Percentiles rank a stretch among this genome's conserved stretches.
These are phyloP conservation scores for Iguana delicatissima DNA, from an alignment of 2,797 vertebrate genomes.

Conservation along the genomic window DNA sequence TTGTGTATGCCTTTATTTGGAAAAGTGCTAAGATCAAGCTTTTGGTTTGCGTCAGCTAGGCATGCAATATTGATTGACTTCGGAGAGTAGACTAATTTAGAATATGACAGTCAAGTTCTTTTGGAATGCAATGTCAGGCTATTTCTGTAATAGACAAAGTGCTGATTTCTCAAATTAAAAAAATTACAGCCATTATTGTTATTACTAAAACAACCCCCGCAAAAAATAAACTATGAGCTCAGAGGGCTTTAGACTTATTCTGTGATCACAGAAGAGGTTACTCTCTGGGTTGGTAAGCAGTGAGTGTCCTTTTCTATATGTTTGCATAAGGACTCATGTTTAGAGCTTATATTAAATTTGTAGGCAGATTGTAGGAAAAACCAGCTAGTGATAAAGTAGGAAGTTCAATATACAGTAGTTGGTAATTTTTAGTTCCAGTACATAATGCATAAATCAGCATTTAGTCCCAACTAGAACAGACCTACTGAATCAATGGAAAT, in stretches of 20 bases:
- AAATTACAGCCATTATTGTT: background rate
- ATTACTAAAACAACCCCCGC: background rate
- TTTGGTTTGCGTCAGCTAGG: conserved; percentile 7
- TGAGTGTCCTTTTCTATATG: background rate
- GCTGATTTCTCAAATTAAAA: background rate
- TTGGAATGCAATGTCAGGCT: background rate
- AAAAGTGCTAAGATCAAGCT: conserved; percentile 24
- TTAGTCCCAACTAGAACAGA: too few species aligned
- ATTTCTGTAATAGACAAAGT: background rate
- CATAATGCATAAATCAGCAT: too few species aligned
- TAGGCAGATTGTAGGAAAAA: background rate
- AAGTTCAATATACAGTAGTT: background rate
- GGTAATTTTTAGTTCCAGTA: too few species aligned
- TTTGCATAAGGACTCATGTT: background rate
- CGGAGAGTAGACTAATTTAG: background rate
- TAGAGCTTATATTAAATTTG: background rate
- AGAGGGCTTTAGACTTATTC: background rate
- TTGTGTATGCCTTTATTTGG: background rate
- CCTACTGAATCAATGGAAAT: too few species aligned
- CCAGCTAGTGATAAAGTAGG: background rate
- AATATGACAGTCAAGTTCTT: background rate
- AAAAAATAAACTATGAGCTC: background rate
- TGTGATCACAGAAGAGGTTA: background rate
- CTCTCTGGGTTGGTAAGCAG: background rate
- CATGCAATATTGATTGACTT: conserved; percentile 14